Conservation (phyloP, 2,113 vertebrate species). For the Herpailurus yagouaroundi region DNA sequence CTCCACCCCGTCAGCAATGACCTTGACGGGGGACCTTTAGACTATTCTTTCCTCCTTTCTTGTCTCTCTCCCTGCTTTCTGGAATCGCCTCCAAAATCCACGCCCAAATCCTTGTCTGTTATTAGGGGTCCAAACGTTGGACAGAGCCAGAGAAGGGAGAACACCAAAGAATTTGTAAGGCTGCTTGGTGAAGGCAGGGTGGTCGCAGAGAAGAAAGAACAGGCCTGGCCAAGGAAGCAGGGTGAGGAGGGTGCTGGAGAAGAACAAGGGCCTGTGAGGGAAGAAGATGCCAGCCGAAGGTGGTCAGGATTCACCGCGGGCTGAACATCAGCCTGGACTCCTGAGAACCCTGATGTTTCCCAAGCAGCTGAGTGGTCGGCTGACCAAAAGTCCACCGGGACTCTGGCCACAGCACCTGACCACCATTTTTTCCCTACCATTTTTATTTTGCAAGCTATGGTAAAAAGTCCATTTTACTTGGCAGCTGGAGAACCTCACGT, state of each 20-base stretch:
- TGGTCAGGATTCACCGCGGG: accelerated
- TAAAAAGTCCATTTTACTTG: not conserved
- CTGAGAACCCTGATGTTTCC: not conserved
- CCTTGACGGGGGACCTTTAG: no score
- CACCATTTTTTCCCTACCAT: accelerated
- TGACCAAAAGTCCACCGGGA: no score
- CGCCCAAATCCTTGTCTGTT: not conserved
- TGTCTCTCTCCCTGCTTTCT: not conserved
- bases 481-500: not conserved
- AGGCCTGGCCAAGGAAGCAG: accelerated
- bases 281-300: no score
- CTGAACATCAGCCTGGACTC: not conserved
- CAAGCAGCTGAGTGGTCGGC: accelerated
- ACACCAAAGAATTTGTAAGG: no score
- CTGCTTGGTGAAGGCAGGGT: no score
- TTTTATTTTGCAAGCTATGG: not conserved
- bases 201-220: not conserved
- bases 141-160: not conserved
- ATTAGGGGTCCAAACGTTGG: not conserved
- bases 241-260: no score
- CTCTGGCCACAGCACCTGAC: no score
- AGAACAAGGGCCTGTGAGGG: accelerated
- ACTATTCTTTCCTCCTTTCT: no score
- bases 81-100: no score
- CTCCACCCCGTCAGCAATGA: not conserved